Evolutionary conservation across 2,113 vertebrate genomes (phyloP).

Genomic region (Trematomus loennbergii): DNA sequence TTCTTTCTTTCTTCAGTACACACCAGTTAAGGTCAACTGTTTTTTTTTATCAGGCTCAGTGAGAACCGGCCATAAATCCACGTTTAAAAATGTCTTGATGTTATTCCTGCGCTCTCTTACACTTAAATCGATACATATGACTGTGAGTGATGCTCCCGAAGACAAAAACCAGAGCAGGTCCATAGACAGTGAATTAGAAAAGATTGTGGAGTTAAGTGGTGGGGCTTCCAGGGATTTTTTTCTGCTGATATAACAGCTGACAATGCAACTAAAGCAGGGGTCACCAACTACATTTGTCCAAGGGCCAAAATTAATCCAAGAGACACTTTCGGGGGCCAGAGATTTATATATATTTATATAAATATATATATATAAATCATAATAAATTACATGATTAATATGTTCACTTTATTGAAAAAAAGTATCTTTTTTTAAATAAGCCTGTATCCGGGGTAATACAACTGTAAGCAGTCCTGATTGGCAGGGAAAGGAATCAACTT

Average conservation of each 20-base stretch:
- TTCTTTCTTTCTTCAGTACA: conserved; percentile 9
- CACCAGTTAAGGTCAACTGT: conserved; percentile 28
- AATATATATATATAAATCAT: no score
- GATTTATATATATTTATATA: no score
- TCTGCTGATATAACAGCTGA: conserved; percentile 14
- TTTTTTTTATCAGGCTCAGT: conserved; percentile 38
- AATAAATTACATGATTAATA: no score
- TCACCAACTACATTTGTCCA: no score
- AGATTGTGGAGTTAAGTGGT: conserved; percentile 28
- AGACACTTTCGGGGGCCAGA: no score
- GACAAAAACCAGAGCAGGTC: conserved; percentile 9
- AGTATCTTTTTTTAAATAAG: no score
- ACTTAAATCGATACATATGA: conserved; percentile 37
- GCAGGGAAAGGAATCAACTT: no score
- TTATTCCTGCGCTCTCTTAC: not conserved
- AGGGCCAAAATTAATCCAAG: no score
- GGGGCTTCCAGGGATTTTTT: conserved; percentile 12
- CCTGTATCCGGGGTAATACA: no score
- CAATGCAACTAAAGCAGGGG: not conserved
- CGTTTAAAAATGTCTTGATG: conserved; percentile 34
- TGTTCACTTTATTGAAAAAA: no score
- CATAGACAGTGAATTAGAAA: no score
- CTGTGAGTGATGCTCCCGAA: conserved; percentile 20
- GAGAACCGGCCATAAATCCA: conserved; percentile 25
- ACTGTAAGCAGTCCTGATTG: no score